Evolutionary conservation across 2,797 vertebrate species (phyloP), one percentile per base, ranked within the genome.

Genomic region (Gastrophryne carolinensis): DNA sequence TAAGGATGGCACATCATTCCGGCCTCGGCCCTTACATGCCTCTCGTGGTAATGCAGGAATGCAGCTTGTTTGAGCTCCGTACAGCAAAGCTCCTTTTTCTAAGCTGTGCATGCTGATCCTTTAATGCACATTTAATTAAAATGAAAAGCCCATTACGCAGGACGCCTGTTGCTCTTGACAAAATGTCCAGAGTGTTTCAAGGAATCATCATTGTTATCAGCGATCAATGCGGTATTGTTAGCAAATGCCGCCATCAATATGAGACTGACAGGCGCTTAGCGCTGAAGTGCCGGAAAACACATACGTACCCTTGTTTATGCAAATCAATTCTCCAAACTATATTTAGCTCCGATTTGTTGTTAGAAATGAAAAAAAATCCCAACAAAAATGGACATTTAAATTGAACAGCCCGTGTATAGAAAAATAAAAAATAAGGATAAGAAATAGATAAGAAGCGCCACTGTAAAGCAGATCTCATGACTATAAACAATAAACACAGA

Each of bases 91-190:
- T 13, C 15, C 13, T 5, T 21, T 32, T n/a, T 17, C 37, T 8
- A 24, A 44, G 41, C 29, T 27, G 30, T 19, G 34, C 27, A 5
- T 30, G 3, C 5, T 58, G 39, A 58, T 67, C 52, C 27, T 58
- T 52, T 75, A 67, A 75, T 75, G 72, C 53, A 50, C 23, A 50
- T 57, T 66, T 67, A 75, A 67, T 73, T 64, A 29, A 19, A 49
- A 26, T 19, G 21, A 7, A 66, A 49, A 60, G 35, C 35, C 23
- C 41, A 67, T 74, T 58, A 12, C 34, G 44, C 5, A 34, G 35
- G 30, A 23, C 2, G n/a, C 17, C 5, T 17, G 34, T 15, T 57
- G 19, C 52, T 21, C 50, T 34, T 34, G 50, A 56, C 24, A 44
- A 15, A 24, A 12, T 65, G 50, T 49, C 35, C 10, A 4, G 11